phyloP scores from a whole-genome alignment of 2,888 invertebrate genomes.

The Palloptera scutellata region DNA sequence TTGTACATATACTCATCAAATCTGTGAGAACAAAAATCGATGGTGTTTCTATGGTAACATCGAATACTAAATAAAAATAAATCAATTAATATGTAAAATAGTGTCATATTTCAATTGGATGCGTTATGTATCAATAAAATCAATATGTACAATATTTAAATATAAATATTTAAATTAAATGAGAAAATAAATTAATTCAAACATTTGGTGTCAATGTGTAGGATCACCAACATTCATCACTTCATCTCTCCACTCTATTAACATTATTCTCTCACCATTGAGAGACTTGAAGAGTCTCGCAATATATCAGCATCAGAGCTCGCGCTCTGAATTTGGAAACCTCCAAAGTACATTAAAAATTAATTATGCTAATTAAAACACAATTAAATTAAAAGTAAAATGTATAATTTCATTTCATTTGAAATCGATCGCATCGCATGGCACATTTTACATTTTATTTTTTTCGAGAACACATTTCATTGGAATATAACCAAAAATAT shows the following conservation, averaged over 20 bases:
- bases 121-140: conserved; percentile 3
- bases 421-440: conserved; percentile 46
- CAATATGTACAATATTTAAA: conserved; percentile 4
- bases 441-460: conserved; percentile 38
- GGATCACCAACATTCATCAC: background rate
- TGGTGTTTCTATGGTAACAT: no score
- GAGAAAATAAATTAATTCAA: conserved; percentile 16
- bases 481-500: conserved; percentile 42
- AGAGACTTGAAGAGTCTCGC: no score
- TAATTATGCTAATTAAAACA: conserved; percentile 60
- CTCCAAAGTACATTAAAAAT: conserved; percentile 11
- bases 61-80: no score
- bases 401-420: conserved; percentile 36
- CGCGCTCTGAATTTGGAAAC: no score
- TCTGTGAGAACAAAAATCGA: no score
- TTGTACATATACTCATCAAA: no score
- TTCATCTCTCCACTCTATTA: no score
- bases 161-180: conserved; percentile 27
- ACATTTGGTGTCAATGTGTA: conserved; percentile 24
- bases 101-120: background rate
- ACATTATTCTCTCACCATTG: no score
- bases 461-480: conserved; percentile 57
- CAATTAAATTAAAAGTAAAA: conserved; percentile 53
- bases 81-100: background rate
- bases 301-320: no score